Evolutionary conservation across 2,797 vertebrate genomes (phyloP).

Genomic region (Erpetoichthys calabaricus): DNA sequence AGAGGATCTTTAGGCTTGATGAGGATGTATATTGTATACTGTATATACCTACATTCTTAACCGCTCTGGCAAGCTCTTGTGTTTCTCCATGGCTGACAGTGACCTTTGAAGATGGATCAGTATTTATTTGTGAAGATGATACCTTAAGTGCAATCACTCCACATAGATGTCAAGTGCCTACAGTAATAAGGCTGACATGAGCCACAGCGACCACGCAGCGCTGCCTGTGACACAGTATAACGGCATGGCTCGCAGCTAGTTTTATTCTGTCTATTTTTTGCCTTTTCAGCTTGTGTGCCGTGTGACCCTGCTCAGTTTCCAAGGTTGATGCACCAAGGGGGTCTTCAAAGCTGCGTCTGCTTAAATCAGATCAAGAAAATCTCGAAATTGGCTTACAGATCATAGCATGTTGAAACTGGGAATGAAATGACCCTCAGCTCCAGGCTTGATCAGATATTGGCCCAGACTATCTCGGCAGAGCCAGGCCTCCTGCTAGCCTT

Average conservation of each 20-base stretch:
- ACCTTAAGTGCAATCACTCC: conserved; percentile 38
- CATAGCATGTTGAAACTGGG: conserved; percentile 57
- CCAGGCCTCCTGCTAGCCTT: conserved; percentile 50
- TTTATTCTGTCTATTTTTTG: conserved; percentile 17
- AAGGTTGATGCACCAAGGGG: conserved; percentile 57
- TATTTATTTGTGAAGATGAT: conserved; percentile 45
- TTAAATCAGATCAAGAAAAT: conserved; percentile 58
- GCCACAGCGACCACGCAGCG: conserved; percentile 58
- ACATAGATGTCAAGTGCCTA: conserved; percentile 38
- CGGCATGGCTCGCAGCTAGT: conserved; percentile 45
- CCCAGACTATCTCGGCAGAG: conserved; percentile 55
- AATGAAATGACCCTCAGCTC: conserved; percentile 57
- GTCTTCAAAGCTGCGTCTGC: conserved; percentile 56
- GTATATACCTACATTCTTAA: too few species aligned
- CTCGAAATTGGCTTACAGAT: conserved; percentile 58
- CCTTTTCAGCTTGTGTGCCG: conserved; percentile 40
- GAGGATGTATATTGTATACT: too few species aligned
- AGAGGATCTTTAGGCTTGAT: too few species aligned
- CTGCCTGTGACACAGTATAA: conserved; percentile 53
- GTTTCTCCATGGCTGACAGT: conserved; percentile 29
- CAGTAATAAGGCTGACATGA: conserved; percentile 51
- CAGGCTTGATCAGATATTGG: conserved; percentile 60
- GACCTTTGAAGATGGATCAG: conserved; percentile 54
- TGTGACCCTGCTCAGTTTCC: conserved; percentile 51
- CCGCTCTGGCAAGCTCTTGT: too few species aligned